Base-by-base conservation (phyloP, 2,888 invertebrate species). In the Parasteatoda lunata region DNA sequence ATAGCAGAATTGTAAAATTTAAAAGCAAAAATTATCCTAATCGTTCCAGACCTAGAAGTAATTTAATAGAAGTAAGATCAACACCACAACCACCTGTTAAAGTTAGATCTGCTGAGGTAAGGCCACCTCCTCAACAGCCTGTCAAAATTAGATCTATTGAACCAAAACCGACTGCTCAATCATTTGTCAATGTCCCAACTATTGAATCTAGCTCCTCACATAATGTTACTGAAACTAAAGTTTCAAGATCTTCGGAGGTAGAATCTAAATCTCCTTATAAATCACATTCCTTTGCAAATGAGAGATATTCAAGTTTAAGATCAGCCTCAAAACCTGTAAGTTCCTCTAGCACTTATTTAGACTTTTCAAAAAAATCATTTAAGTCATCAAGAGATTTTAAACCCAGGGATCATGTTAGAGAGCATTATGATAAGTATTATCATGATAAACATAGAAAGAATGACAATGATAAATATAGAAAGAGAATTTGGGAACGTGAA, bases 401-500 rank as follows among this genome's bases (percentile, higher is more conserved):
- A 9, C 47, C 65, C 47, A 73, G 66, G 9, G 64, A 71, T 70
- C 59, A 54, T 52, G 64, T 73, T 47, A 77, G 69, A 54, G 69
- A 77, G 47, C 30, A 30, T 51, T 13, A 66, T n/a, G 45, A 80
- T 66, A 73, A 45, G 11, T 47, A 70, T 70, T 68, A 45, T 68
- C 68, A 45, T 30, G 64, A 64, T 7, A 59, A 13, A 8, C 30
- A 70, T 48, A 15, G 30, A 30, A 30, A 30, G 30, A 30, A 30
- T 59, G 13, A 59, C n/a, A n/a, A 59, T 7, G n/a, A 59, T 13
- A 8, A 7, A 6, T 4, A 59, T 59, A 59, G 8, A 7, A 59
- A 59, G 6, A 59, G 30, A 30, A 30, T 30, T 2, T 30, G 30
- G 30, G 30, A 59, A 59, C 8, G 7, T 59, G 59, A 59, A 59